Evolutionary conservation across 2,797 vertebrate species (phyloP), one percentile per base, ranked within the genome.

Genomic region (Falco rusticolus): DNA sequence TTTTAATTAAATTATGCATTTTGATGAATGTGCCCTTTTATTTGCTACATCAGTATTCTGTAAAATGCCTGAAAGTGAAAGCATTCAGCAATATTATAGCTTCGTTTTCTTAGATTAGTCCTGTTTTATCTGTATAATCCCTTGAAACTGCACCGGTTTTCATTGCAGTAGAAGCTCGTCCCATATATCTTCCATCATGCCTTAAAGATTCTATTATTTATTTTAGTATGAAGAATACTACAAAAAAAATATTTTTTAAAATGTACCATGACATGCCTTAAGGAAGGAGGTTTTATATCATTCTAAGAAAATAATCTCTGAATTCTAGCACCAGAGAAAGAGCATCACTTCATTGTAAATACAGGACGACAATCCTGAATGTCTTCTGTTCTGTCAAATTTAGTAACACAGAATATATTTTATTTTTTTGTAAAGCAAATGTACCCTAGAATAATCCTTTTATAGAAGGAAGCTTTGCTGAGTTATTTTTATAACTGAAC

Each of bases 11-110:
- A 75, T 92, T 54, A 76, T 28, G 71, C 71, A 33, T 79, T 96
- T 86, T 93, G 59, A 93, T 90, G 65, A 95, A 96, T 89, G 51
- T 75, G 48, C 50, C 61, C 68, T 90, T 91, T 88, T 90, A 95
- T 63, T 80, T n/a, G 82, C 60, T 92, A 74, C n/a, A 84, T 94
- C 91, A 91, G 93, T 87, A 88, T 91, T 96, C 72, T 75, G 50
- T 90, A 64, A 93, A 97, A 96, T 66, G 21, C 20, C 77, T 87
- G 28, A 45, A 97, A 96, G 76, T 92, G 81, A 95, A 95, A 97
- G 91, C 61, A 84, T 84, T 75, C 66, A 65, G 53, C 22, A 91
- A 80, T 48, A 78, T 53, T 87, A 87, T 26, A 83, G 19, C 28
- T 65, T 28, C 70, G 28, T 79, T 87, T 94, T 93, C 59, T 77